Conservation (phyloP, 2,888 invertebrate genomes). For the Erebia ligea region DNA sequence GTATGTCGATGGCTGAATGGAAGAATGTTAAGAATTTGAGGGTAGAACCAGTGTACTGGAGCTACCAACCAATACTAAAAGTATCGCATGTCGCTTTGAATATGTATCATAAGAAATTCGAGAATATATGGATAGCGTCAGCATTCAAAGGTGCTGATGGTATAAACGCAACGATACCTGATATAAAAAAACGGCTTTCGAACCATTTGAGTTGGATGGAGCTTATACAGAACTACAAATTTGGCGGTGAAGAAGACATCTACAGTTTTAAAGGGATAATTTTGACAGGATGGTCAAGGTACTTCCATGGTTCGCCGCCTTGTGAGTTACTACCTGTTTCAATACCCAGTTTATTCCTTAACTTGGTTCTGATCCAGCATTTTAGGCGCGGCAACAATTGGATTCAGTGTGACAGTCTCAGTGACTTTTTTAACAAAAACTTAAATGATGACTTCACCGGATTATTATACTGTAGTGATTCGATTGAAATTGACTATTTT, state of each 20-base stretch:
- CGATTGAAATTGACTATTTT: conserved; percentile 38
- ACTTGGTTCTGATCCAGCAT: conserved; percentile 75
- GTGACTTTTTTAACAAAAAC: conserved; percentile 46
- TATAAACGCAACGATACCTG: conserved; percentile 74
- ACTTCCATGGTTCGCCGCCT: conserved; percentile 85
- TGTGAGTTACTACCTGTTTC: conserved; percentile 86
- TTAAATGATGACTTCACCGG: conserved; percentile 45
- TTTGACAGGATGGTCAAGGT: conserved; percentile 89
- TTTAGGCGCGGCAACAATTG: conserved; percentile 50
- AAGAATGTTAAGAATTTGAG: conserved; percentile 67
- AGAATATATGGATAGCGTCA: conserved; percentile 90
- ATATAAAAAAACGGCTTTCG: conserved; percentile 84
- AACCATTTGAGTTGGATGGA: conserved; percentile 90
- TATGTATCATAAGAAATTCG: conserved; percentile 76
- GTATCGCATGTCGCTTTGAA: conserved; percentile 55
- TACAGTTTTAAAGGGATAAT: conserved; percentile 85
- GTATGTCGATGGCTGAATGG: conserved; percentile 75
- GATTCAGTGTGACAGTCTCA: conserved; percentile 32
- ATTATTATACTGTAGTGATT: conserved; percentile 46
- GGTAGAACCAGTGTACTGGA: conserved; percentile 88
- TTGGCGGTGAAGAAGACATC: conserved; percentile 51
- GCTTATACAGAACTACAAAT: conserved; percentile 78
- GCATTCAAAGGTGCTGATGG: conserved; percentile 92
- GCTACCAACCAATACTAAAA: conserved; percentile 73
- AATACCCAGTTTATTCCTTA: conserved; percentile 85